Evolutionary conservation across 2,113 vertebrate genomes (phyloP).

Genomic region (Australoheros scitulus): DNA sequence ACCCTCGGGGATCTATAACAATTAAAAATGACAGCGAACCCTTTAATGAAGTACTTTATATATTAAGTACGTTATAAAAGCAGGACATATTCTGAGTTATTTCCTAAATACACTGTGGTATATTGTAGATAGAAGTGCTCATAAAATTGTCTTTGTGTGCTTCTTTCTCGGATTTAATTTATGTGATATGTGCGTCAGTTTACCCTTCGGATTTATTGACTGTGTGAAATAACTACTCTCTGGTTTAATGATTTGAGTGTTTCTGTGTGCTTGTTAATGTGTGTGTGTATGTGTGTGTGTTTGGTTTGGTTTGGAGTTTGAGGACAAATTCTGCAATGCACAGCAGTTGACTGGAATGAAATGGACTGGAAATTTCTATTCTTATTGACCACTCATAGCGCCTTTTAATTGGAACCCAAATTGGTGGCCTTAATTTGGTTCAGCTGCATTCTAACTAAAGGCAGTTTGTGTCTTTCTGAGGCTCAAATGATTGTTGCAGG

Average conservation of each 20-base stretch:
- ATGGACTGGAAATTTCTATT: background rate
- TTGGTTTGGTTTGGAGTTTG: background rate
- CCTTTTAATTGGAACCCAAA: conserved; percentile 40
- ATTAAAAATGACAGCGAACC: conserved; percentile 4
- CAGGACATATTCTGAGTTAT: background rate
- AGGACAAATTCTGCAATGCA: conserved; percentile 3
- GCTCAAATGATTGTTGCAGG: background rate
- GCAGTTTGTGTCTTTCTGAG: background rate
- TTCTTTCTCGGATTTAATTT: conserved; percentile 46
- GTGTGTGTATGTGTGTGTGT: background rate
- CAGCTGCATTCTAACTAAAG: background rate
- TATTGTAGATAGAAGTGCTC: conserved; percentile 41
- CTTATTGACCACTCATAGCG: background rate
- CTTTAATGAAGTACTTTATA: background rate
- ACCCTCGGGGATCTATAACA: background rate
- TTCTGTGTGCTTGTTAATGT: conserved; percentile 22
- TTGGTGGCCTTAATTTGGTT: conserved; percentile 13
- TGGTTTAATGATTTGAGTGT: conserved; percentile 51
- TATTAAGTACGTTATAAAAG: background rate
- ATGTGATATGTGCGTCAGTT: conserved; percentile 33
- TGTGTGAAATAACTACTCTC: conserved; percentile 48
- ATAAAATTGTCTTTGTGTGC: conserved; percentile 25
- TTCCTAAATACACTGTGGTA: conserved; percentile 27
- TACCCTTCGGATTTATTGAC: conserved; percentile 56
- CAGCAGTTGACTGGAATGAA: conserved; percentile 14